Evolutionary conservation across 2,113 vertebrate genomes (phyloP).

Genomic region (Pandion haliaetus): DNA sequence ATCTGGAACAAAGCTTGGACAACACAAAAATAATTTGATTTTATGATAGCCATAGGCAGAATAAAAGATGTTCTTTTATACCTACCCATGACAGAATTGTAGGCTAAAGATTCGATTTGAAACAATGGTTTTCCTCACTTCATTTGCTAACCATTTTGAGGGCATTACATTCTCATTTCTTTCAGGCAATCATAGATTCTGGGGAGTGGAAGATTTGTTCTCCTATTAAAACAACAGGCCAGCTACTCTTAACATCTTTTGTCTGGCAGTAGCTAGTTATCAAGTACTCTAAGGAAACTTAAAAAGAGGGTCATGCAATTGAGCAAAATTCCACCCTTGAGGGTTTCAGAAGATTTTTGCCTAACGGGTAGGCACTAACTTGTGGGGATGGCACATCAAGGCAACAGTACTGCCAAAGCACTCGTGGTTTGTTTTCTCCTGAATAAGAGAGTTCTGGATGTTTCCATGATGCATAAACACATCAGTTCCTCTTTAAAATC

Average conservation of each 20-base stretch:
- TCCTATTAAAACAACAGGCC: not conserved
- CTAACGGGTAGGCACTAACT: not conserved
- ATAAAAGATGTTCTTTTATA: slow-evolving; percentile 36
- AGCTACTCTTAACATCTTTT: not conserved
- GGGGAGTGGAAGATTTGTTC: not conserved
- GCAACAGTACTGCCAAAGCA: not conserved
- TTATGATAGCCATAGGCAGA: slow-evolving; percentile 14
- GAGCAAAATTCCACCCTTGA: not conserved
- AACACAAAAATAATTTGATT: slow-evolving; percentile 46
- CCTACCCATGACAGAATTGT: slow-evolving; percentile 3
- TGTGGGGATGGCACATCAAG: not conserved
- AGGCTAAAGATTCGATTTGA: slow-evolving; percentile 23
- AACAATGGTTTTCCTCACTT: slow-evolving; percentile 34
- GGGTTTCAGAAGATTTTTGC: not conserved
- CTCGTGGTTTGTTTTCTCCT: not conserved
- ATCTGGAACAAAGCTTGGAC: slow-evolving; percentile 35
- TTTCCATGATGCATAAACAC: not conserved
- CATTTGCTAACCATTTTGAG: slow-evolving; percentile 36
- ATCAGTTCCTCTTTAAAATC: not conserved
- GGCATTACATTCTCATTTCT: slow-evolving; percentile 16
- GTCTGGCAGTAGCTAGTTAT: not conserved
- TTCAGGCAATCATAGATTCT: slow-evolving; percentile 7
- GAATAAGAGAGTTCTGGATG: not conserved
- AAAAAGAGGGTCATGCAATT: not conserved
- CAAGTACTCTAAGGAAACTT: not conserved